These are phyloP conservation scores for Helobdella robusta DNA, from an alignment of 2,888 invertebrate species.

Conservation along the genomic window DNA sequence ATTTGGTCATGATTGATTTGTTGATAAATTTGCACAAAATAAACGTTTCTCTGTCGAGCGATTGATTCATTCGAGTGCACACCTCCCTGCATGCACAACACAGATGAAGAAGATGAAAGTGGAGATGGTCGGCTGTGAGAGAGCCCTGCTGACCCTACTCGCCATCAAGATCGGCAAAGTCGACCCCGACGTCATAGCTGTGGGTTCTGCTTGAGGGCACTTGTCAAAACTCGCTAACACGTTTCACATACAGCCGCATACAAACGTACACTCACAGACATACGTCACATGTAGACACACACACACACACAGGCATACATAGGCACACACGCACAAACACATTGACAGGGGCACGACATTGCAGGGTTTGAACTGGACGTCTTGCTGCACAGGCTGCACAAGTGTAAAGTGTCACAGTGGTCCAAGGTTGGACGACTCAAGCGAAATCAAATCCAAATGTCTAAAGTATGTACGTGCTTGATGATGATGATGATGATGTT, in stretches of 20 bases:
- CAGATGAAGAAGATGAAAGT: conserved; percentile 54
- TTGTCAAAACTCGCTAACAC: too few species aligned
- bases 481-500: too few species aligned
- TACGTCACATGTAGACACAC: too few species aligned
- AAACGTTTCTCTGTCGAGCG: too few species aligned
- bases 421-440: conserved; percentile 78
- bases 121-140: conserved; percentile 70
- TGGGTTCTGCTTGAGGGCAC: conserved; percentile 39
- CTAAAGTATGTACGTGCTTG: neutral
- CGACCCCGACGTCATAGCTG: conserved; percentile 84
- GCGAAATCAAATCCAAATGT: conserved; percentile 56
- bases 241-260: too few species aligned
- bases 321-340: too few species aligned
- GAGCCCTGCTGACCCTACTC: conserved; percentile 74
- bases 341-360: conserved; percentile 81
- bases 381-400: conserved; percentile 71
- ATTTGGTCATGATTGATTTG: too few species aligned
- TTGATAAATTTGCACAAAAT: too few species aligned
- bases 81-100: too few species aligned
- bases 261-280: neutral
- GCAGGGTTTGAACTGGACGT: conserved; percentile 80
- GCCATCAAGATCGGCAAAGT: conserved; percentile 72
- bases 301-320: too few species aligned
- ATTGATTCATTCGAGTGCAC: too few species aligned
- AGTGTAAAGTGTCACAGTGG: conserved; percentile 72